A percentile compares a stretch with the other conserved stretches of the same genome.
phyloP scores from a whole-genome alignment of 2,888 invertebrate species.

The Dorcus hopei region DNA sequence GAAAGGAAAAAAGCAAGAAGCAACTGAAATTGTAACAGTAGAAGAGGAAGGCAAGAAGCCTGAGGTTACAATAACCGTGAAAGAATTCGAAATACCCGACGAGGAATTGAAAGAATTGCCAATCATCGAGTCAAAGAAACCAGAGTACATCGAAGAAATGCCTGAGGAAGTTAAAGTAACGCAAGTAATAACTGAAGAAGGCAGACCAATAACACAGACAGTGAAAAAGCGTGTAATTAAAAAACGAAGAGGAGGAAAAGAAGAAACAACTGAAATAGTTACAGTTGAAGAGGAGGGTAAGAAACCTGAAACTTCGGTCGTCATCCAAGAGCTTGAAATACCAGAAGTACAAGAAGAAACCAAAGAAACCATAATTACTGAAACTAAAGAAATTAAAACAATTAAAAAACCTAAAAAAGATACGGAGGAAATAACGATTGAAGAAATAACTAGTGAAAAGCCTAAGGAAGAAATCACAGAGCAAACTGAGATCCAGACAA shows the following conservation, averaged over 20 bases:
- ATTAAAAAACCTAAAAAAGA: slow-evolving; percentile 22
- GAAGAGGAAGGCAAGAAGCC: slow-evolving; percentile 26
- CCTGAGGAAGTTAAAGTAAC: slow-evolving; percentile 30
- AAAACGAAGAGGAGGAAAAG: slow-evolving; percentile 42
- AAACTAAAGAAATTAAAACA: slow-evolving; percentile 32
- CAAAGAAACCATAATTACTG: neutral
- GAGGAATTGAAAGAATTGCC: slow-evolving; percentile 32
- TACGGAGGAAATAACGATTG: slow-evolving; percentile 33
- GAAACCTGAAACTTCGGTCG: slow-evolving; percentile 34
- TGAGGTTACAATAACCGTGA: slow-evolving; percentile 21
- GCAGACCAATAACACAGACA: slow-evolving; percentile 26
- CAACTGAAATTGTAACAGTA: slow-evolving; percentile 15
- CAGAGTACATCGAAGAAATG: slow-evolving; percentile 29
- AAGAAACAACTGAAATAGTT: slow-evolving; percentile 40
- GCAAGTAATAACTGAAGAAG: slow-evolving; percentile 35
- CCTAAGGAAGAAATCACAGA: slow-evolving; percentile 40
- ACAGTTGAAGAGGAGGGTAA: slow-evolving; percentile 37
- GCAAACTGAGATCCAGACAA: slow-evolving; percentile 40
- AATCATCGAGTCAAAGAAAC: slow-evolving; percentile 23
- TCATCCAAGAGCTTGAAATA: slow-evolving; percentile 30
- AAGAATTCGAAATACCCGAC: slow-evolving; percentile 19
- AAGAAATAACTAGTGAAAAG: slow-evolving; percentile 36
- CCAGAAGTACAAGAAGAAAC: slow-evolving; percentile 30
- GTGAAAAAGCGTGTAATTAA: slow-evolving; percentile 39
- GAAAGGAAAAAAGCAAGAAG: slow-evolving; percentile 23